A percentile compares a stretch with the other conserved stretches of the same genome.
phyloP scores from a whole-genome alignment of 2,888 invertebrate genomes.

The Acronicta psi region DNA sequence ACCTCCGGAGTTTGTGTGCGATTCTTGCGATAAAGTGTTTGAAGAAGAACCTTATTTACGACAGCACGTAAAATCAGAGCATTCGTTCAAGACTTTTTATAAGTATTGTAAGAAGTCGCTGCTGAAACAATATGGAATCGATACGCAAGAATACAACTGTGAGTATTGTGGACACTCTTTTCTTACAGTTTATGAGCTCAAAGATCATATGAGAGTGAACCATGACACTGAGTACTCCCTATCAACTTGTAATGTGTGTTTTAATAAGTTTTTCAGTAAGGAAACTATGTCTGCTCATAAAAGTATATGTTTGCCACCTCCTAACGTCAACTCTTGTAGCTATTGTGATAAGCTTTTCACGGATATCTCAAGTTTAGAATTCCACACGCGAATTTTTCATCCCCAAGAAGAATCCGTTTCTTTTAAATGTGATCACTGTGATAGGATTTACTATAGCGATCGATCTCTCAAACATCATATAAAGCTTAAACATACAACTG shows the following conservation, averaged over 20 bases:
- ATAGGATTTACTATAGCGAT: conserved; percentile 75
- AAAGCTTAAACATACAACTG: conserved; percentile 76
- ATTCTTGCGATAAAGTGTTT: conserved; percentile 65
- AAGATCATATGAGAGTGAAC: conserved; percentile 71
- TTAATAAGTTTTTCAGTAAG: conserved; percentile 74
- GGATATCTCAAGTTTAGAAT: conserved; percentile 75
- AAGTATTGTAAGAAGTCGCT: conserved; percentile 73
- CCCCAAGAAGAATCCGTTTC: conserved; percentile 67
- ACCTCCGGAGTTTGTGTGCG: conserved; percentile 57
- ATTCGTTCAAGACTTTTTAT: conserved; percentile 76
- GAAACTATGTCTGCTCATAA: conserved; percentile 71
- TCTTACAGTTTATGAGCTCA: conserved; percentile 69
- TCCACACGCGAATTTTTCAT: conserved; percentile 78
- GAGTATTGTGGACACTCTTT: conserved; percentile 71
- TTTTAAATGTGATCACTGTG: conserved; percentile 73
- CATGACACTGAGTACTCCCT: conserved; percentile 74
- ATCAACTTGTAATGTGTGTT: conserved; percentile 79
- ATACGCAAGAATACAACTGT: conserved; percentile 63
- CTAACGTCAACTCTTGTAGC: conserved; percentile 70
- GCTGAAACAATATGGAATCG: conserved; percentile 55
- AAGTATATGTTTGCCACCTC: conserved; percentile 72
- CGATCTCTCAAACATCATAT: conserved; percentile 79
- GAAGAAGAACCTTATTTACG: conserved; percentile 67
- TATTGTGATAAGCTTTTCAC: conserved; percentile 80
- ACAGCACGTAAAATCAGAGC: conserved; percentile 72